These are phyloP conservation scores for Cabera pusaria DNA, from an alignment of 2,888 invertebrate genomes.

Conservation along the genomic window DNA sequence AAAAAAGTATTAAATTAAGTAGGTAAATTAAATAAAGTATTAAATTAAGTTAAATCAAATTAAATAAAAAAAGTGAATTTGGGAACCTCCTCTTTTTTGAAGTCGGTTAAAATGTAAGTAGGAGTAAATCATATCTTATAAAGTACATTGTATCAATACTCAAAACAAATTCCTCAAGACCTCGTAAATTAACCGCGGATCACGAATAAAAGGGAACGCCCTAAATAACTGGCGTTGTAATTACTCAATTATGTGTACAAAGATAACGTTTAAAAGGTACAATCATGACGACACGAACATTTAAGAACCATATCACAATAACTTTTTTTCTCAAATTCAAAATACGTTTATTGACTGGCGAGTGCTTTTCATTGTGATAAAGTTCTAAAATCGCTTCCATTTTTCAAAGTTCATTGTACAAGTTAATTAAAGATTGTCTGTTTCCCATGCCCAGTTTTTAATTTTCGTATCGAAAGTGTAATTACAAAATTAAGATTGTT, in stretches of 20 bases:
- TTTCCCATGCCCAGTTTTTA: conserved; percentile 26
- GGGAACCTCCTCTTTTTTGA: no score
- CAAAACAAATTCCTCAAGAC: no score
- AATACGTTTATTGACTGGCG: no score
- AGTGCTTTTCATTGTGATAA: conserved; percentile 1
- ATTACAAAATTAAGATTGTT: conserved; percentile 20
- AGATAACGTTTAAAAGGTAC: conserved; percentile 20
- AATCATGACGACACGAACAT: not conserved
- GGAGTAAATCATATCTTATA: no score
- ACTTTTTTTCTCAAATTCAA: not conserved
- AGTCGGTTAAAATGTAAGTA: no score
- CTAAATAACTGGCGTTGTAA: conserved; percentile 26
- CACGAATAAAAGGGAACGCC: conserved; percentile 18
- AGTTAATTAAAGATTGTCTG: conserved; percentile 34
- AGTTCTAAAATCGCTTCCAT: not conserved
- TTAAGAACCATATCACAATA: conserved; percentile 5
- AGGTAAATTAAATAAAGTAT: no score
- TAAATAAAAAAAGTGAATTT: no score
- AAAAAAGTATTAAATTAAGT: no score
- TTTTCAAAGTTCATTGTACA: conserved; percentile 15
- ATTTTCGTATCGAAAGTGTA: conserved; percentile 23
- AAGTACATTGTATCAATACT: no score
- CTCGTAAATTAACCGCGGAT: conserved; percentile 9
- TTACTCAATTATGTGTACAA: conserved; percentile 18
- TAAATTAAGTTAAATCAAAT: no score